These are phyloP conservation scores for Fregata magnificens DNA, from an alignment of 2,113 vertebrate genomes.

Conservation along the genomic window DNA sequence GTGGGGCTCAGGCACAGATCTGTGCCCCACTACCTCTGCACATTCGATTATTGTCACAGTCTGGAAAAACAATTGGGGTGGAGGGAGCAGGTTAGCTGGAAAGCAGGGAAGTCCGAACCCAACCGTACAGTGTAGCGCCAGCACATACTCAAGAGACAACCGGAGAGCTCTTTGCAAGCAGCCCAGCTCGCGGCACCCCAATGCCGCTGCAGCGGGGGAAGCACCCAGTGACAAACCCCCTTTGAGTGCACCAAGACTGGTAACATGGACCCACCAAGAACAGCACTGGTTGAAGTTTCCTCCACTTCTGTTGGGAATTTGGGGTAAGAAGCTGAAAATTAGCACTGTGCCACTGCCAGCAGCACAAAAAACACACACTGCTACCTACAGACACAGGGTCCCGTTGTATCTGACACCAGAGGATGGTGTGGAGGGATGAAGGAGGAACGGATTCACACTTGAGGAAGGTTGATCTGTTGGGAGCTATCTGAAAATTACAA, in stretches of 20 bases:
- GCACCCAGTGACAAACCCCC: neutral
- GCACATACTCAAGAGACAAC: neutral
- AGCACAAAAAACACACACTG: neutral
- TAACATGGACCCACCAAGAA: neutral
- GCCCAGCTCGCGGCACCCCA: fast-evolving
- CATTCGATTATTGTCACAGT: neutral
- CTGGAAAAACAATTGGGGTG: neutral
- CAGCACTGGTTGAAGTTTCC: neutral
- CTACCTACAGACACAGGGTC: neutral
- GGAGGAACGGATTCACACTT: neutral
- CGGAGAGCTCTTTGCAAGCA: neutral
- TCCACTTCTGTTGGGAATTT: neutral
- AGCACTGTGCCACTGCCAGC: neutral
- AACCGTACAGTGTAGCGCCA: neutral
- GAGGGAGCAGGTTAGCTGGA: neutral
- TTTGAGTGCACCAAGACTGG: fast-evolving
- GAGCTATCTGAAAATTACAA: neutral
- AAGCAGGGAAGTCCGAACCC: neutral
- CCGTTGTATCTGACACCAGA: fast-evolving
- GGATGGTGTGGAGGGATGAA: neutral
- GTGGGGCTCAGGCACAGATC: neutral
- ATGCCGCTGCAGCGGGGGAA: neutral
- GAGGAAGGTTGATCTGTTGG: neutral
- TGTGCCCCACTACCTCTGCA: neutral
- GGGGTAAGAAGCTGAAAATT: neutral